These are phyloP conservation scores for Melinopterus prodromus DNA, from an alignment of 2,888 invertebrate genomes.

Conservation along the genomic window DNA sequence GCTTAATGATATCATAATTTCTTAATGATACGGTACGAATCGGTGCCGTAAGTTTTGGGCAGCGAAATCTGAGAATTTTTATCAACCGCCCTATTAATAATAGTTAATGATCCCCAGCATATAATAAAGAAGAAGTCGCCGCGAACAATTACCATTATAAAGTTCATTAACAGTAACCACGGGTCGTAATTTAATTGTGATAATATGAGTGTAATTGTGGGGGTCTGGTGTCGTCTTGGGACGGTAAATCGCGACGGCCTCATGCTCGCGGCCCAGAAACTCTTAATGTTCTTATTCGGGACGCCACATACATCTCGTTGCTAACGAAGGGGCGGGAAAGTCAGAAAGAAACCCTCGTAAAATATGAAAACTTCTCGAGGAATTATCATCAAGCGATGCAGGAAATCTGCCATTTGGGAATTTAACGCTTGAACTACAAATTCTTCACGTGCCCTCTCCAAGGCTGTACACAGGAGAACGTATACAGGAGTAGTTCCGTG, in stretches of 20 bases:
- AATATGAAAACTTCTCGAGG: constrained; percentile 18
- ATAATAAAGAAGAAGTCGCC: constrained; percentile 44
- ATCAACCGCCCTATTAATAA: constrained; percentile 29
- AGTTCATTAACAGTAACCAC: constrained; percentile 48
- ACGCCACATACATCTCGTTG: constrained; percentile 44
- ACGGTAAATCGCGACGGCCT: constrained; percentile 48
- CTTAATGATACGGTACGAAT: constrained; percentile 4
- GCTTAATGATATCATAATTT: neutral
- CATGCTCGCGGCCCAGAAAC: constrained; percentile 40
- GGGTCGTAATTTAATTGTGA: constrained; percentile 50
- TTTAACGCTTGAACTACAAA: neutral
- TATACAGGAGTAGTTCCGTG: too few relatives aligned
- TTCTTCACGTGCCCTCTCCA: too few relatives aligned
- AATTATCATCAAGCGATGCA: constrained; percentile 12
- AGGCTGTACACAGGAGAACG: too few relatives aligned
- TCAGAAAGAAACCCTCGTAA: constrained; percentile 23
- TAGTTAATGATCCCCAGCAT: constrained; percentile 34
- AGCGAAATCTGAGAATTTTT: constrained; percentile 12
- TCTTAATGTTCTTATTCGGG: constrained; percentile 49
- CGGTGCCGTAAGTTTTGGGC: neutral
- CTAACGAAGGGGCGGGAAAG: neutral
- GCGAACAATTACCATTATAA: constrained; percentile 41
- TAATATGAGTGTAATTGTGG: constrained; percentile 51
- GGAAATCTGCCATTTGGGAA: neutral
- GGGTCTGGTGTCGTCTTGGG: constrained; percentile 48